Evolutionary conservation across 2,113 vertebrate species (phyloP).

Genomic region (Lasiurus borealis): DNA sequence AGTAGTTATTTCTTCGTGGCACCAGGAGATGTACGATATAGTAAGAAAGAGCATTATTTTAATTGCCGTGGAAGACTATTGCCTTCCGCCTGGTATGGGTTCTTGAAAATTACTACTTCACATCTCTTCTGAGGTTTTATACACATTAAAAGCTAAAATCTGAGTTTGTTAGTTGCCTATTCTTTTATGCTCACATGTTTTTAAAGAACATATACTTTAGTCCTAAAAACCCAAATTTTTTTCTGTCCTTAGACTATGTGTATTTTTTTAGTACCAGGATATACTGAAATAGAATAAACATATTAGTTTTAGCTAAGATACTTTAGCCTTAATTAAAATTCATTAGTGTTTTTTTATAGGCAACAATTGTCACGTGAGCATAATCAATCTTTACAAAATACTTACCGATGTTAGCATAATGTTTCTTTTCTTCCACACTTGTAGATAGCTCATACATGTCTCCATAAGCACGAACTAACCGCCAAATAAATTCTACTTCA

Average conservation of each 20-base stretch:
- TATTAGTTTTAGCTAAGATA: slow-evolving; percentile 44
- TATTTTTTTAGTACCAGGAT: neutral
- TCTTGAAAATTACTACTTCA: neutral
- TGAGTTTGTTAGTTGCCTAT: neutral
- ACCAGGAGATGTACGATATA: neutral
- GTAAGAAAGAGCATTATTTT: neutral
- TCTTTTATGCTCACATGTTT: slow-evolving; percentile 31
- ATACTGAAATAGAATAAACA: slow-evolving; percentile 33
- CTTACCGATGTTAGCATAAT: slow-evolving; percentile 91
- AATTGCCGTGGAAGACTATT: neutral
- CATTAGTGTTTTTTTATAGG: neutral
- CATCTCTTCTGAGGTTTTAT: slow-evolving; percentile 11
- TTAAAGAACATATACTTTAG: neutral
- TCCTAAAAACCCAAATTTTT: neutral
- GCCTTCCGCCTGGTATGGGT: neutral
- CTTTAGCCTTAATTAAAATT: slow-evolving; percentile 40
- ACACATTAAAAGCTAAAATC: slow-evolving; percentile 32
- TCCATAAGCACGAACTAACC: slow-evolving; percentile 92
- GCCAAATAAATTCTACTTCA: slow-evolving; percentile 92
- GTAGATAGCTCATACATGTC: slow-evolving; percentile 92
- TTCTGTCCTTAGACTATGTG: neutral
- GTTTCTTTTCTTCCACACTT: slow-evolving; percentile 92
- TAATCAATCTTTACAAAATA: slow-evolving; percentile 54
- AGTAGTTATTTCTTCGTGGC: neutral
- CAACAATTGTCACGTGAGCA: slow-evolving; percentile 40